These are phyloP conservation scores for Aspidiotus rigidus DNA, from an alignment of 2,888 invertebrate genomes.

Conservation along the genomic window DNA sequence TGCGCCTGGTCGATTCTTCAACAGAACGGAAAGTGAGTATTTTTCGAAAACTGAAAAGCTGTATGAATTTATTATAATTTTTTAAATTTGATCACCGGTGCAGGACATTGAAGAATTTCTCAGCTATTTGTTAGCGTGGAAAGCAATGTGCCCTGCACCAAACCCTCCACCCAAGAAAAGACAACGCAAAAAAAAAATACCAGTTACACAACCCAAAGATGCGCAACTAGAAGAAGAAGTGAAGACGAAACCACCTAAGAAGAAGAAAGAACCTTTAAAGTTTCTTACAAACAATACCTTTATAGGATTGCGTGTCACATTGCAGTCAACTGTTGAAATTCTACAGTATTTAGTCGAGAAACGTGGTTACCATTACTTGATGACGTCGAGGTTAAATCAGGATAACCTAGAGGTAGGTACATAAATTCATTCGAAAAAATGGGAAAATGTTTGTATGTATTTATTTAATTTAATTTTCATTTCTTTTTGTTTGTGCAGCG, in stretches of 20 bases:
- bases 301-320: background rate
- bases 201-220: background rate
- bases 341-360: background rate
- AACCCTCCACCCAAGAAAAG: background rate
- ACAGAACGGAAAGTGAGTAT: conserved; percentile 1
- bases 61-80: background rate
- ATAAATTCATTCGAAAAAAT: background rate
- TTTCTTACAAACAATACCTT: conserved; percentile 10
- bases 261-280: background rate
- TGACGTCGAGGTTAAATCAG: conserved; percentile 6
- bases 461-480: background rate
- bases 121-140: background rate
- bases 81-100: background rate
- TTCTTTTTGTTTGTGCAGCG: too few species aligned
- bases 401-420: conserved; percentile 3
- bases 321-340: background rate
- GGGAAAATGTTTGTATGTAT: too few species aligned
- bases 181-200: background rate
- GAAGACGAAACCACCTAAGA: background rate
- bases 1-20: background rate
- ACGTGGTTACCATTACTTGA: background rate
- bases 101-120: conserved; percentile 4
- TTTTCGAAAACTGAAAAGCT: background rate
- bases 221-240: too few species aligned
- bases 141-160: background rate